phyloP scores from a whole-genome alignment of 1,140 invertebrate species.

The Trypoxylus dichotomus region DNA sequence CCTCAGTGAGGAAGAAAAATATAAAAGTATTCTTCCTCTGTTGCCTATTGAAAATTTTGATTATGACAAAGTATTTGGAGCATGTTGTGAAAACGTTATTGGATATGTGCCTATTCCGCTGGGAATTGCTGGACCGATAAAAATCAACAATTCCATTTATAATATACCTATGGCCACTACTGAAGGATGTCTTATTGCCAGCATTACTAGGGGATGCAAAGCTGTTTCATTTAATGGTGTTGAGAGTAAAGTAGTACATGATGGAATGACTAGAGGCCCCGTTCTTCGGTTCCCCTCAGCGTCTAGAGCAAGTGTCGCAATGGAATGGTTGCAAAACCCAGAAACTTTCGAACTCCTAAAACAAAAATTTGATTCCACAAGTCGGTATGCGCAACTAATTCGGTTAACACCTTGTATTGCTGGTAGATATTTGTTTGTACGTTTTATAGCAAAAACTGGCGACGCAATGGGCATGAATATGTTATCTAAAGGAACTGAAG shows the following conservation, averaged over 20 bases:
- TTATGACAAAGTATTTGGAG: conserved; percentile 84
- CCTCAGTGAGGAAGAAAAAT: conserved; percentile 55
- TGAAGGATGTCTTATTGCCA: conserved; percentile 96
- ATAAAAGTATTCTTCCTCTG: conserved; percentile 62
- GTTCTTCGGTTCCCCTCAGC: conserved; percentile 86
- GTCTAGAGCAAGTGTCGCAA: conserved; percentile 75
- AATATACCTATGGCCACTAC: conserved; percentile 98
- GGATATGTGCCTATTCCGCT: conserved; percentile 96
- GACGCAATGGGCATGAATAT: conserved; percentile 99
- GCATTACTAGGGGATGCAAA: conserved; percentile 94
- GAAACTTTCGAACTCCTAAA: conserved; percentile 85
- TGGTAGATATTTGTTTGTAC: conserved; percentile 85
- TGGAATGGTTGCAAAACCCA: conserved; percentile 80
- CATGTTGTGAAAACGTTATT: conserved; percentile 98
- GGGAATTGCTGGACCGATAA: conserved; percentile 91
- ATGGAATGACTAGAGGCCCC: conserved; percentile 97
- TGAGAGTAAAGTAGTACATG: conserved; percentile 77
- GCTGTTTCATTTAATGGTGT: conserved; percentile 81
- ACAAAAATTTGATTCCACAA: conserved; percentile 86
- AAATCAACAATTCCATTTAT: conserved; percentile 79
- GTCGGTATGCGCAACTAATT: conserved; percentile 81
- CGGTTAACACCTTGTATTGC: conserved; percentile 82
- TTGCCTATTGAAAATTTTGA: conserved; percentile 88
- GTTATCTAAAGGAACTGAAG: conserved; percentile 96
- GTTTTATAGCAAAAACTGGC: conserved; percentile 93